These are phyloP conservation scores for Rhorus exstirpatorius DNA, from an alignment of 2,888 invertebrate genomes.

Conservation along the genomic window DNA sequence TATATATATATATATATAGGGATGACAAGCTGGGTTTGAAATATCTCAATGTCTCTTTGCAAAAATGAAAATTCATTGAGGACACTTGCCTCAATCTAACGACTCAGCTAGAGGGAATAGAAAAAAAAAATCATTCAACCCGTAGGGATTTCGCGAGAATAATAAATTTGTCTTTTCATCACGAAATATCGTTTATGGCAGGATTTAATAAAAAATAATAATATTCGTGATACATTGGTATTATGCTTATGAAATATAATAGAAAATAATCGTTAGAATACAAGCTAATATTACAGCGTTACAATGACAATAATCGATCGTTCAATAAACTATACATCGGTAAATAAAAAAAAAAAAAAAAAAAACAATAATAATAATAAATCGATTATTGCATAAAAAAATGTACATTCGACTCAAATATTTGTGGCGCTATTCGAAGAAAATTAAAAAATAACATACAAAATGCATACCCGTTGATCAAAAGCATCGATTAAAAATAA, in stretches of 20 bases:
- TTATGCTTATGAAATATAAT: constrained; percentile 72
- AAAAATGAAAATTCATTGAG: constrained; percentile 65
- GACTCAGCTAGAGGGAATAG: not conserved
- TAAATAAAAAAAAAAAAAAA: constrained; percentile 55
- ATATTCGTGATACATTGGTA: constrained; percentile 76
- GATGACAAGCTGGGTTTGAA: too few relatives aligned
- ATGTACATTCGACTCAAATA: constrained; percentile 72
- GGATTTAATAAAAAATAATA: constrained; percentile 79
- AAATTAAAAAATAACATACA: constrained; percentile 40
- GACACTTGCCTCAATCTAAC: constrained; percentile 14
- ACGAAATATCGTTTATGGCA: constrained; percentile 74
- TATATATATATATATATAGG: too few relatives aligned
- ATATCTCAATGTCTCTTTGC: constrained; percentile 47
- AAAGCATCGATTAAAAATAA: constrained; percentile 58
- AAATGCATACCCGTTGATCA: constrained; percentile 55
- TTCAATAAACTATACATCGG: constrained; percentile 75
- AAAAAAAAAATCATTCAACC: not conserved
- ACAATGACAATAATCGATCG: constrained; percentile 72
- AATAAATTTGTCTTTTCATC: not conserved
- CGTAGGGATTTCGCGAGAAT: constrained; percentile 27
- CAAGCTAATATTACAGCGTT: constrained; percentile 72
- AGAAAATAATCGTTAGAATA: constrained; percentile 77
- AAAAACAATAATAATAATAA: constrained; percentile 67
- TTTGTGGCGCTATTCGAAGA: constrained; percentile 25
- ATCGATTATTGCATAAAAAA: constrained; percentile 69